These are phyloP conservation scores for Sciurus vulgaris DNA, from an alignment of 2,797 vertebrate species.

Conservation along the genomic window DNA sequence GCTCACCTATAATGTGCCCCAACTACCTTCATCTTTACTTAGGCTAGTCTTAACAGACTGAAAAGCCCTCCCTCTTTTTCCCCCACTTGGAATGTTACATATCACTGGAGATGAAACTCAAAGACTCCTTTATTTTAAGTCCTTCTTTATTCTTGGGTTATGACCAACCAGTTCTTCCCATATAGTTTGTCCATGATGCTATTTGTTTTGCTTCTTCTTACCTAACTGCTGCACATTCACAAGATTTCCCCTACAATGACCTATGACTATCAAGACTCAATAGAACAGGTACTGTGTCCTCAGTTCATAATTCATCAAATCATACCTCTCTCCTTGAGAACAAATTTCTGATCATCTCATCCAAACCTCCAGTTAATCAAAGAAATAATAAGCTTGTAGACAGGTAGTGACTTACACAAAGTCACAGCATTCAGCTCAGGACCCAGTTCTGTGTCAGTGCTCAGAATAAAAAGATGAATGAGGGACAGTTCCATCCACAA, in stretches of 20 bases:
- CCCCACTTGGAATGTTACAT: not conserved
- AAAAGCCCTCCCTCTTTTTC: not conserved
- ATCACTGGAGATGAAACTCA: not conserved
- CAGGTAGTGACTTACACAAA: not conserved
- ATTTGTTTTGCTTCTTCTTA: not conserved
- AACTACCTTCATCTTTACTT: not conserved
- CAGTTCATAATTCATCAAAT: not conserved
- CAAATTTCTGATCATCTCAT: not conserved
- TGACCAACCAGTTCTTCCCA: not conserved
- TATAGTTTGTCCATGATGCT: not conserved
- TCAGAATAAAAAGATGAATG: not conserved
- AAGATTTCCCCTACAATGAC: not conserved
- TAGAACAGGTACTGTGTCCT: not conserved
- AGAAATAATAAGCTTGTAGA: constrained; percentile 30
- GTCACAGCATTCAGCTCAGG: not conserved
- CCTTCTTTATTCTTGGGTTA: not conserved
- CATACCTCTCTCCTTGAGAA: not conserved
- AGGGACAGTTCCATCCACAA: not conserved
- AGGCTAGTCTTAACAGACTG: not conserved
- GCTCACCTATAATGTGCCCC: not conserved
- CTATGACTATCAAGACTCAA: not conserved
- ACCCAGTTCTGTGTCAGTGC: not conserved
- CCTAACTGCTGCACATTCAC: not conserved
- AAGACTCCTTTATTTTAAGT: not conserved
- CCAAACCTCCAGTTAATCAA: constrained; percentile 32